phyloP scores from a whole-genome alignment of 2,888 invertebrate species.

The Drosophila prostipennis region DNA sequence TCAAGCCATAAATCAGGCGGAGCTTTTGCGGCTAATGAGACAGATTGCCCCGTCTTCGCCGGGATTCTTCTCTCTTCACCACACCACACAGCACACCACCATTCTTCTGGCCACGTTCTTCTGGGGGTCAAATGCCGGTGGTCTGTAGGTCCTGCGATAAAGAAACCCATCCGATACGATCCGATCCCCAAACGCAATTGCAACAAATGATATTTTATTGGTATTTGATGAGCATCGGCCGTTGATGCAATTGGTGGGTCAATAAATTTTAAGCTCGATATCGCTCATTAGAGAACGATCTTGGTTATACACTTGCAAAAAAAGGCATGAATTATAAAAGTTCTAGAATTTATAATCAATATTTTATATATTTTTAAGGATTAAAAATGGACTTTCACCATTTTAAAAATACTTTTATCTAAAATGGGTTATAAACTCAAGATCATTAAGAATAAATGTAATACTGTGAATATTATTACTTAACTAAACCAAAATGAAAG shows the following conservation, averaged over 20 bases:
- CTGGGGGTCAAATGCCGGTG: slow-evolving; percentile 51
- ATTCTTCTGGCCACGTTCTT: not conserved
- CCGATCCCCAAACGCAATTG: slow-evolving; percentile 53
- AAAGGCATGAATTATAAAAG: not conserved
- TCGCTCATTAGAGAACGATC: slow-evolving; percentile 56
- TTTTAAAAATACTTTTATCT: too few relatives aligned
- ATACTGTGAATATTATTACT: too few relatives aligned
- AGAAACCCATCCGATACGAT: slow-evolving; percentile 19
- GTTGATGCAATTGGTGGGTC: slow-evolving; percentile 58
- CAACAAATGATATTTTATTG: slow-evolving; percentile 78
- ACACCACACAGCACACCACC: not conserved
- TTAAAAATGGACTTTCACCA: too few relatives aligned
- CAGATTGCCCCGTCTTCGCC: slow-evolving; percentile 57
- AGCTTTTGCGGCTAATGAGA: slow-evolving; percentile 71
- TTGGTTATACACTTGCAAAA: slow-evolving; percentile 6
- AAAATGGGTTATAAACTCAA: too few relatives aligned
- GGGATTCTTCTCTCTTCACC: slow-evolving; percentile 6
- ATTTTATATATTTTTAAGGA: too few relatives aligned
- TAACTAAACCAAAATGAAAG: too few relatives aligned
- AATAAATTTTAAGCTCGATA: slow-evolving; percentile 56
- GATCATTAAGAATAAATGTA: too few relatives aligned
- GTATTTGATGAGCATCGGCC: slow-evolving; percentile 65
- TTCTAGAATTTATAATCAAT: not conserved
- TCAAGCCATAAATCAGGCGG: slow-evolving; percentile 64
- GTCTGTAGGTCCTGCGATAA: slow-evolving; percentile 26